phyloP scores from a whole-genome alignment of 2,797 vertebrate genomes.

The Cirrhinus molitorella region DNA sequence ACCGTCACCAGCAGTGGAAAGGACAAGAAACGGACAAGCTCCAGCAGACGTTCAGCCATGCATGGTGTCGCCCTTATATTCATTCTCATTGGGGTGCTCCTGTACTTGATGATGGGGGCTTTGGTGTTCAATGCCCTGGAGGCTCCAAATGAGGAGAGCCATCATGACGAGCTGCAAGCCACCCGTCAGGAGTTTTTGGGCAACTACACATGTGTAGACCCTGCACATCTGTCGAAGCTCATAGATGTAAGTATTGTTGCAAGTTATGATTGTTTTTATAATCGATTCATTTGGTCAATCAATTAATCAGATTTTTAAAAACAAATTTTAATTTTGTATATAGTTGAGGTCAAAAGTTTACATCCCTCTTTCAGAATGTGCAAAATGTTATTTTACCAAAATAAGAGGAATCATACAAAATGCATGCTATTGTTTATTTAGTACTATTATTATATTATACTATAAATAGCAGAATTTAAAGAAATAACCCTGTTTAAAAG shows the following conservation, averaged over 20 bases:
- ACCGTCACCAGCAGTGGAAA: conserved; percentile 55
- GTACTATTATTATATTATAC: too few species aligned
- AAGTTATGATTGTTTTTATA: neutral
- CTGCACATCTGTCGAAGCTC: conserved; percentile 76
- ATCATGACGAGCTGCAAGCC: conserved; percentile 71
- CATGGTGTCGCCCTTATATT: conserved; percentile 84
- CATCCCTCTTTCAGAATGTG: too few species aligned
- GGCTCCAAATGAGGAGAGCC: conserved; percentile 76
- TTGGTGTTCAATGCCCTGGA: conserved; percentile 88
- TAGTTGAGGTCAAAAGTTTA: too few species aligned
- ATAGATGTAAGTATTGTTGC: conserved; percentile 77
- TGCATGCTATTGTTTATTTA: too few species aligned
- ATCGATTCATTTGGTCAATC: neutral
- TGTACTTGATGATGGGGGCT: conserved; percentile 89
- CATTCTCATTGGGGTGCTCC: conserved; percentile 83
- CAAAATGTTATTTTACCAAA: too few species aligned
- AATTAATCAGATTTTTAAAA: neutral
- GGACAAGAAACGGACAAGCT: conserved; percentile 60
- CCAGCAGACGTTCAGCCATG: conserved; percentile 77
- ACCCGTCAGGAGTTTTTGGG: conserved; percentile 76
- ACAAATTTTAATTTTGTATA: neutral
- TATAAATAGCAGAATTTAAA: too few species aligned
- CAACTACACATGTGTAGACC: conserved; percentile 80
- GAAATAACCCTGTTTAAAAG: too few species aligned
- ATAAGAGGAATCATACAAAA: too few species aligned